Evolutionary conservation across 2,888 invertebrate genomes (phyloP).

Genomic region (Eristalinus aeneus): DNA sequence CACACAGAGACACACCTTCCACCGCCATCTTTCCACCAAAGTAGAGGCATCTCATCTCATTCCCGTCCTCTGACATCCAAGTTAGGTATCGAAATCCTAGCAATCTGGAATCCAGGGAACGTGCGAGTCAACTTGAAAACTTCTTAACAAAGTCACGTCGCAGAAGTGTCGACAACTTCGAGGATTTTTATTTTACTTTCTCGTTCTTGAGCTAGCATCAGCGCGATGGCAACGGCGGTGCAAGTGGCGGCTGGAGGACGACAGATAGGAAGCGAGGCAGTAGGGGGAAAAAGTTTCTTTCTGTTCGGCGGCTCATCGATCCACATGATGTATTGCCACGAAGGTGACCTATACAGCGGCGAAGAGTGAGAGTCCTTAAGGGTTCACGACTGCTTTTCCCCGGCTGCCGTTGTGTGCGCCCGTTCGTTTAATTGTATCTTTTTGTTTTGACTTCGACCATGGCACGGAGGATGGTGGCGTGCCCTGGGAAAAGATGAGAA

Average conservation of each 20-base stretch:
- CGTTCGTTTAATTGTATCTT: slow-evolving; percentile 66
- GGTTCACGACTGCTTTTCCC: slow-evolving; percentile 39
- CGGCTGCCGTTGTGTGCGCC: slow-evolving; percentile 24
- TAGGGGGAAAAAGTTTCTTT: slow-evolving; percentile 22
- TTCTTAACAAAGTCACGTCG: slow-evolving; percentile 71
- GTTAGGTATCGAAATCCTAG: slow-evolving; percentile 67
- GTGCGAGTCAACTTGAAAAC: slow-evolving; percentile 69
- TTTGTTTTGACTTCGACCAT: slow-evolving; percentile 56
- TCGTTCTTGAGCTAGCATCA: slow-evolving; percentile 11
- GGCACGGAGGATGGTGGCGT: not conserved
- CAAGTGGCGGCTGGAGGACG: not conserved
- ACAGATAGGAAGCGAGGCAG: not conserved
- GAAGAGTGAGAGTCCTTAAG: slow-evolving; percentile 40
- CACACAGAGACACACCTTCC: not conserved
- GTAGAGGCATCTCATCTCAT: slow-evolving; percentile 5
- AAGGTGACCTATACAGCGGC: slow-evolving; percentile 55
- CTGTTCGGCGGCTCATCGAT: slow-evolving; percentile 64
- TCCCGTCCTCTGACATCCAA: slow-evolving; percentile 18
- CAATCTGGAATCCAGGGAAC: slow-evolving; percentile 69
- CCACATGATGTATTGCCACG: slow-evolving; percentile 62
- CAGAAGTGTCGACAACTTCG: slow-evolving; percentile 69
- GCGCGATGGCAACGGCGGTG: not conserved
- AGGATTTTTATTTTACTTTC: slow-evolving; percentile 57
- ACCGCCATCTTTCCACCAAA: not conserved
- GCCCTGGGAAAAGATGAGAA: slow-evolving; percentile 38